Evolutionary conservation across 2,113 vertebrate genomes (phyloP).

Genomic region (Todiramphus chloris): DNA sequence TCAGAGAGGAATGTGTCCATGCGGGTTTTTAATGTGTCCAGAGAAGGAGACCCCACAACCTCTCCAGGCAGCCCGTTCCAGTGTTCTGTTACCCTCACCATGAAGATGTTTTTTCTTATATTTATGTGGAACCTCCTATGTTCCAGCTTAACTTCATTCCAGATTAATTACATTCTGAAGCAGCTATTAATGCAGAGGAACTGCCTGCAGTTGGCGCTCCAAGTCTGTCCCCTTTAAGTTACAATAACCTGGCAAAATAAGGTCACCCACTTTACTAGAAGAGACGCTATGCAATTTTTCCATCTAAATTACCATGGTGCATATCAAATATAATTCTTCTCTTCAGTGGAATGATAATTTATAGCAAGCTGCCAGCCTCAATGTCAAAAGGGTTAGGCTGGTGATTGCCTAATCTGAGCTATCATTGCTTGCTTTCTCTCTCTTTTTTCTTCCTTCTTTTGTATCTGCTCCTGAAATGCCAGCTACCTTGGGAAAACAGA

Average conservation of each 20-base stretch:
- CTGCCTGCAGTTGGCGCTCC: not conserved
- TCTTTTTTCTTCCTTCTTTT: not conserved
- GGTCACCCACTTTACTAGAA: conserved; percentile 11
- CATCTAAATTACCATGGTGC: conserved; percentile 71
- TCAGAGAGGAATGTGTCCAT: no score
- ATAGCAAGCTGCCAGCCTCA: conserved; percentile 48
- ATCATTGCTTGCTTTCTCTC: conserved; percentile 20
- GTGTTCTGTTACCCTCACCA: no score
- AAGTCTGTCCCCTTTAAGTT: not conserved
- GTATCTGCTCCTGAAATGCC: not conserved
- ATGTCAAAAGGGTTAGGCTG: conserved; percentile 62
- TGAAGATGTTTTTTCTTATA: no score
- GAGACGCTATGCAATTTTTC: conserved; percentile 66
- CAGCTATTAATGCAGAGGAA: not conserved
- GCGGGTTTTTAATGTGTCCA: no score
- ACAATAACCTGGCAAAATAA: conserved; percentile 42
- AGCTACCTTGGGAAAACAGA: conserved; percentile 36
- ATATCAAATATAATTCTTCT: conserved; percentile 74
- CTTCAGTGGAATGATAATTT: conserved; percentile 70
- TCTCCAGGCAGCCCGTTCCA: no score
- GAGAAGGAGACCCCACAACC: no score
- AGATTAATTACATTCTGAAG: conserved; percentile 21
- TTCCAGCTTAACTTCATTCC: no score
- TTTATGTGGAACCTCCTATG: no score
- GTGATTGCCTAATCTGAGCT: conserved; percentile 20